phyloP scores from a whole-genome alignment of 2,888 invertebrate species.

The Platycheirus albimanus region DNA sequence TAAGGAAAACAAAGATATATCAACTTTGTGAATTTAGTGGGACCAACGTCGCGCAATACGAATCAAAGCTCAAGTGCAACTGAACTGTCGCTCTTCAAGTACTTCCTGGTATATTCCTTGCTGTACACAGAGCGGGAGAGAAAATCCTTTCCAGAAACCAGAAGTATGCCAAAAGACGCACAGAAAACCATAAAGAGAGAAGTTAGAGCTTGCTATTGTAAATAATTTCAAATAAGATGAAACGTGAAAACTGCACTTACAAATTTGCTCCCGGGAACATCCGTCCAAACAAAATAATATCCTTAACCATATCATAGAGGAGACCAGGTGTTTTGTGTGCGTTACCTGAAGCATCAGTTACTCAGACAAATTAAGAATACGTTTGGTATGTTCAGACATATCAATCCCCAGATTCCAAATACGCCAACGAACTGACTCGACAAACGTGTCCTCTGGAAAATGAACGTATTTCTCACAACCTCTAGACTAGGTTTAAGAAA shows the following conservation, averaged over 20 bases:
- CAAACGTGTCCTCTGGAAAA: not conserved
- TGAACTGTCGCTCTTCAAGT: constrained; percentile 75
- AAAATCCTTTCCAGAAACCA: constrained; percentile 60
- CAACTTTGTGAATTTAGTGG: constrained; percentile 1
- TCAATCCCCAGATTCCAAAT: constrained; percentile 20
- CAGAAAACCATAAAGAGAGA: constrained; percentile 8
- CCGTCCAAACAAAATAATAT: constrained; percentile 13
- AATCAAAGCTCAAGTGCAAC: constrained; percentile 82
- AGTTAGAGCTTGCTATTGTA: not conserved
- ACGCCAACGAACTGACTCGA: not conserved
- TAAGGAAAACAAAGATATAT: not conserved
- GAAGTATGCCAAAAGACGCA: constrained; percentile 26
- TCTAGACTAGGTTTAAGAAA: not conserved
- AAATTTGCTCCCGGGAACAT: constrained; percentile 27
- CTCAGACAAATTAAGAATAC: constrained; percentile 10
- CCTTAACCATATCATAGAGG: not conserved
- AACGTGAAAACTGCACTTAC: constrained; percentile 44
- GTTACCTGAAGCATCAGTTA: not conserved
- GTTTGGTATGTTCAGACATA: not conserved
- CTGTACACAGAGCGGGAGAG: constrained; percentile 35
- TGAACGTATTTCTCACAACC: not conserved
- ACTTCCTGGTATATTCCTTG: constrained; percentile 56
- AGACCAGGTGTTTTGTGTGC: constrained; percentile 44
- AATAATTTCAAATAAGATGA: constrained; percentile 36
- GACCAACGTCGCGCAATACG: constrained; percentile 77